Percentiles rank a stretch among this genome's conserved stretches.
These are phyloP conservation scores for Drosophila repletoides DNA, from an alignment of 1,140 invertebrate genomes.

Conservation along the genomic window DNA sequence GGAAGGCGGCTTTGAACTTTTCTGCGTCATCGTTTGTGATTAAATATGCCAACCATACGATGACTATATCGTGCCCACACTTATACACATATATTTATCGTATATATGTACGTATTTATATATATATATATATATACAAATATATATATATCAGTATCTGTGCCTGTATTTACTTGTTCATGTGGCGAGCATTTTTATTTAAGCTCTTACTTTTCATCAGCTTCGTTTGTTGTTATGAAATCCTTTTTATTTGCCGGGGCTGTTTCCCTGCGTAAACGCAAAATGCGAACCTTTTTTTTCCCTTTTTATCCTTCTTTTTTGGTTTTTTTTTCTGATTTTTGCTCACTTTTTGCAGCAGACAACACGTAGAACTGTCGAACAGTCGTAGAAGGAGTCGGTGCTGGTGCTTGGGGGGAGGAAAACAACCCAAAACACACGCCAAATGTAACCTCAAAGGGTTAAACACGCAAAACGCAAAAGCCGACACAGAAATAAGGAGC, in stretches of 20 bases:
- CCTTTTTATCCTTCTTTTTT: background rate
- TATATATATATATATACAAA: constrained; percentile 1
- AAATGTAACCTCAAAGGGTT: constrained; percentile 81
- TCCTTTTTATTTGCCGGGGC: constrained; percentile 63
- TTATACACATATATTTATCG: background rate
- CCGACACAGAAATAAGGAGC: constrained; percentile 57
- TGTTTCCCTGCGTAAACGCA: constrained; percentile 64
- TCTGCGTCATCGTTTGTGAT: constrained; percentile 76
- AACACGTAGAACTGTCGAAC: constrained; percentile 26
- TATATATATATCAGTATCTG: constrained; percentile 13
- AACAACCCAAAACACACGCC: constrained; percentile 62
- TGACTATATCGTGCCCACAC: constrained; percentile 17
- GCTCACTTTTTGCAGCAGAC: constrained; percentile 53
- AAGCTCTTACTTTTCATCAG: constrained; percentile 73
- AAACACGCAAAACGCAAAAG: constrained; percentile 79
- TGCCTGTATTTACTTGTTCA: constrained; percentile 26
- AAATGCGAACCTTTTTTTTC: constrained; percentile 67
- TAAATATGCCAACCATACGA: constrained; percentile 63
- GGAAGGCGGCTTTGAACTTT: constrained; percentile 55
- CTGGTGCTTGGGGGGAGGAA: background rate
- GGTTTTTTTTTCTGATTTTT: constrained; percentile 26
- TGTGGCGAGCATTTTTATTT: constrained; percentile 58
- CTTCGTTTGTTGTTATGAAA: constrained; percentile 59
- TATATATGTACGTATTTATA: constrained; percentile 21
- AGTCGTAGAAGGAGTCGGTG: background rate